Conservation (phyloP, 2,797 vertebrate species). For the Ambastaia sidthimunki region DNA sequence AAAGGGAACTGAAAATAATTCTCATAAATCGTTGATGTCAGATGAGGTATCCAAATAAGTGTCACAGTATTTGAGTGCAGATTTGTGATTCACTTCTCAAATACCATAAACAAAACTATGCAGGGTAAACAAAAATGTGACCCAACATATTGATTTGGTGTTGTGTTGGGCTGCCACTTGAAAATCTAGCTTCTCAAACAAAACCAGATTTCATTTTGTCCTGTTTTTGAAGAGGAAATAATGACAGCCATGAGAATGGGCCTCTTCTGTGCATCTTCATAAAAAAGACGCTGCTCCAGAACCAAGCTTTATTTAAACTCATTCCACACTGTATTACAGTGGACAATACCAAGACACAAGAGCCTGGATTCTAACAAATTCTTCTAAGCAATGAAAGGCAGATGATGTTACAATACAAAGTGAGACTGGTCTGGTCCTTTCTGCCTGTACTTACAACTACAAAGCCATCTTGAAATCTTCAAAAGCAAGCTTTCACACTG, state of each 20-base stretch:
- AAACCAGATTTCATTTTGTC: too few species aligned
- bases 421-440: slow-evolving; percentile 13
- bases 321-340: not conserved
- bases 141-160: too few species aligned
- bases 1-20: not conserved
- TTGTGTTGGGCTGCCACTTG: not conserved
- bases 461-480: slow-evolving; percentile 5
- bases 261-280: slow-evolving; percentile 4
- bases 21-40: not conserved
- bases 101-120: not conserved
- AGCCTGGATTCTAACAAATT: not conserved
- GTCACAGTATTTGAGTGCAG: not conserved
- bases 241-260: not conserved
- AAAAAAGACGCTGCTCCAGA: slow-evolving; percentile 33
- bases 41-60: not conserved
- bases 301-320: slow-evolving; percentile 22
- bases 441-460: not conserved
- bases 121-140: not conserved
- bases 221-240: too few species aligned
- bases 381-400: not conserved
- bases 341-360: slow-evolving; percentile 20
- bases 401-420: slow-evolving; percentile 2
- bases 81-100: not conserved
- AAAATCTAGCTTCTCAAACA: not conserved
- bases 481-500: not conserved